Base-by-base conservation (phyloP, 2,797 vertebrate species). In the Tauraco hartlaubi region DNA sequence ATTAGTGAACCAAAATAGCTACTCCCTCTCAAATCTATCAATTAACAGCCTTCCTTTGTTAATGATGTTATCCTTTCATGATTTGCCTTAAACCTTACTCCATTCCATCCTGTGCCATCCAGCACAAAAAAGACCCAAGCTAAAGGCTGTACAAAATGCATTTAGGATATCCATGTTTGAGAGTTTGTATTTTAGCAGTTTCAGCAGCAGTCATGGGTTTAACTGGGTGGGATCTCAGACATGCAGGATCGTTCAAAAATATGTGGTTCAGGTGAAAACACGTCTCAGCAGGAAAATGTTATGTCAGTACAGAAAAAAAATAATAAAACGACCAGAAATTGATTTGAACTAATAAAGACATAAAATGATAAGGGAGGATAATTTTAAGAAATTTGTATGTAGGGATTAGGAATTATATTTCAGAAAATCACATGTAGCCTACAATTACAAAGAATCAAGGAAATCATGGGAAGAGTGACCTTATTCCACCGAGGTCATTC, bases 1-100 rank as follows among this genome's bases (percentile, higher is more conserved):
- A 89, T 73, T 73, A 67, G 56, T 43, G 80, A 92, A 82, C 88
- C 71, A 87, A 96, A 84, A 93, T 37, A 95, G 81, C 55, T 62
- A 6, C 71, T 94, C 58, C 72, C 44, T 81, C 84, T 88, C 94
- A 85, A 92, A 64, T 46, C 49, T 35, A 76, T 89, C 83, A 43
- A 29, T 93, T 92, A 96, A 55, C 72, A n/a, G 35, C 37, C 48
- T 85, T 80, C 72, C 58, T 73, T 68, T 48, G 41, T 84, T 94
- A 84, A 84, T 9, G 44, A 80, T 51, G 74, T 46, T 49, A 51
- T 26, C 46, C 31, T 59, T 66, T 66, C 46, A 16, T 28, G 35
- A 73, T 29, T 74, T 69, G 58, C 48, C 90, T 91, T 75, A 81
- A 78, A 81, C 43, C 14, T 56, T 19, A 28, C 59, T 77, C 59